These are phyloP conservation scores for Camptogramma bilineatum DNA, from an alignment of 2,888 invertebrate species.

Conservation along the genomic window DNA sequence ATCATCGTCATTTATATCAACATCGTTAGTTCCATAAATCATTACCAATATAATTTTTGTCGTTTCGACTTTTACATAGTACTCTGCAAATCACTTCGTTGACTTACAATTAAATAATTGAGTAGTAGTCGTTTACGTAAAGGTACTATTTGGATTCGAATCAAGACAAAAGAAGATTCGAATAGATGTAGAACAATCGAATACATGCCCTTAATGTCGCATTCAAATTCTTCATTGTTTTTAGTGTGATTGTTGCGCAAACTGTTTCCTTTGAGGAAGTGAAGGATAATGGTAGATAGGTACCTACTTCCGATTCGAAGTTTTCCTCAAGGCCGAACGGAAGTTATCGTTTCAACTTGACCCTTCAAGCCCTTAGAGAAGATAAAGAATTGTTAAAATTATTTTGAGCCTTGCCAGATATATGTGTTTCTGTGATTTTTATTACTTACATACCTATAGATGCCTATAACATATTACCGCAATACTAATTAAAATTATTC, in stretches of 20 bases:
- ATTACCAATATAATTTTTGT: slow-evolving; percentile 10
- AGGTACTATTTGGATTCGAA: no score
- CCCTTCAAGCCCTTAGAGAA: slow-evolving; percentile 36
- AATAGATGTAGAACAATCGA: slow-evolving; percentile 37
- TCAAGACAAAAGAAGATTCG: no score
- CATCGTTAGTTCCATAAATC: slow-evolving; percentile 28
- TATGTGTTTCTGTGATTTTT: no score
- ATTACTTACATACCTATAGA: no score
- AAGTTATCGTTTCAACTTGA: slow-evolving; percentile 53
- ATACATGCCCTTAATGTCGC: slow-evolving; percentile 37
- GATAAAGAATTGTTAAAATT: background rate
- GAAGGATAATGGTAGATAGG: background rate
- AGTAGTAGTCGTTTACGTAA: slow-evolving; percentile 35
- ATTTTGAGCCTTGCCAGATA: no score
- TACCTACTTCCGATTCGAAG: slow-evolving; percentile 1
- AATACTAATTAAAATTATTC: slow-evolving; percentile 63
- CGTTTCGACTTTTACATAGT: slow-evolving; percentile 1
- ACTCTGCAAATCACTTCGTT: background rate
- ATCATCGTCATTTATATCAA: slow-evolving; percentile 42
- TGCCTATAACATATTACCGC: no score
- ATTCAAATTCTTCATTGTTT: slow-evolving; percentile 38
- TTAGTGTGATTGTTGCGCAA: slow-evolving; percentile 34
- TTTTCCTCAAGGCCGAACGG: slow-evolving; percentile 15
- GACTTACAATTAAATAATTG: slow-evolving; percentile 20
- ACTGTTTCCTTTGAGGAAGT: slow-evolving; percentile 25